Conservation (phyloP, 2,888 invertebrate species). For the Eupelmus urozonus region DNA sequence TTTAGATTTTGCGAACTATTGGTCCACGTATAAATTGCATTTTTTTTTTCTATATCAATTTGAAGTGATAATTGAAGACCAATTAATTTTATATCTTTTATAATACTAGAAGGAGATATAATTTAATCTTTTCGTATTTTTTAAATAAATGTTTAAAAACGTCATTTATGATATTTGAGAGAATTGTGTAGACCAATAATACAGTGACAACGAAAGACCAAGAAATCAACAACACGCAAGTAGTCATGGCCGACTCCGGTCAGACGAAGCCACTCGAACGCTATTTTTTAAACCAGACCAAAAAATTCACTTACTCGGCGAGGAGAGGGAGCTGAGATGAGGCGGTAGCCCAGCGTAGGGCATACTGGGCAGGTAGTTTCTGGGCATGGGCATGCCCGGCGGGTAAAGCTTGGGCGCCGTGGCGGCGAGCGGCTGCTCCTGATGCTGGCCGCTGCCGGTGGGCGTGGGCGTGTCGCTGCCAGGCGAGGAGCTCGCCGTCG, state of each 20-base stretch:
- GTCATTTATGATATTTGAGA: too few relatives aligned
- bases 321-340: slow-evolving; percentile 79
- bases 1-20: too few relatives aligned
- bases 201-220: too few relatives aligned
- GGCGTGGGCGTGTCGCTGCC: slow-evolving; percentile 76
- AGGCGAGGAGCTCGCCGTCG: slow-evolving; percentile 75
- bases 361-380: slow-evolving; percentile 79
- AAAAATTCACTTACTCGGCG: slow-evolving; percentile 75
- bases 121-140: too few relatives aligned
- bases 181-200: too few relatives aligned
- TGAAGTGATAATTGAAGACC: too few relatives aligned
- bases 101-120: too few relatives aligned
- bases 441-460: slow-evolving; percentile 66
- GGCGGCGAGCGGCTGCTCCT: slow-evolving; percentile 80
- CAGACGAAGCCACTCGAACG: not conserved
- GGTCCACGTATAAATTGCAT: too few relatives aligned
- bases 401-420: slow-evolving; percentile 81
- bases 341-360: slow-evolving; percentile 82
- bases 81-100: too few relatives aligned
- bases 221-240: not conserved
- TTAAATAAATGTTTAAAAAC: too few relatives aligned
- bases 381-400: slow-evolving; percentile 81
- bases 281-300: slow-evolving; percentile 10
- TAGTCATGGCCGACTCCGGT: not conserved
- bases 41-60: too few relatives aligned